Evolutionary conservation across 2,113 vertebrate species (phyloP), one percentile per base, ranked within the genome.

Genomic region (Triplophysa dalaica): DNA sequence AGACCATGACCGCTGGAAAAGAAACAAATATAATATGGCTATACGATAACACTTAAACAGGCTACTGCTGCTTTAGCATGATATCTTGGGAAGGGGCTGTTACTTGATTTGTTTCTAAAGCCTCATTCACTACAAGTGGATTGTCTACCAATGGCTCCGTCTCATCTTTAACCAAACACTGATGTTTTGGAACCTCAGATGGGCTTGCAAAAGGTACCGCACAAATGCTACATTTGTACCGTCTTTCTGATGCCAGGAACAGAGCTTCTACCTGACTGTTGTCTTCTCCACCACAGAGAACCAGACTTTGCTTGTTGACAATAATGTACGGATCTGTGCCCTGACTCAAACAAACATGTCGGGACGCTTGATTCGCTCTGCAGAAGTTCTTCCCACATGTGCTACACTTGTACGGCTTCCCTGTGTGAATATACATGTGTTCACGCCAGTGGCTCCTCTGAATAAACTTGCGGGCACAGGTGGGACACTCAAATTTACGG

Each of bases 361-460:
- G 92, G 17, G 95, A 92, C 2, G 95, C 95, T 89, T 95, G 95
- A 86, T 95, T 96, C 83, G 95, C 94, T 77, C 95, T 87, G 83
- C 94, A 95, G 79, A 96, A 96, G 87, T 93, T 95, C 90, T 96
- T 96, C 86, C 95, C 94, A 1, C 94, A 95, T 29, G 94, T 94
- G 82, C 94, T 94, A 85, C 95, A 96, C 48, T 94, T 94, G 91
- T 95, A 96, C 43, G 95, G 95, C 83, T 96, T 96, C 29, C 95
- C 95, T 0, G 94, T 96, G 87, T 96, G 95, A 48, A 95, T 96
- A 89, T 96, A 96, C 94, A 95, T 96, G 87, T 96, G 95, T 87
- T 96, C 95, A 81, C 94, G 83, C 94, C 95, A 96, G 92, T 96
- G 95, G 90, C 95, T 96, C 72, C 94, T 95, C 91, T 96, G 95